A percentile compares a stretch with the other conserved stretches of the same genome.
Evolutionary conservation across 92 coral and sea anemone species (phyloP).

Genomic region (Porites rus): DNA sequence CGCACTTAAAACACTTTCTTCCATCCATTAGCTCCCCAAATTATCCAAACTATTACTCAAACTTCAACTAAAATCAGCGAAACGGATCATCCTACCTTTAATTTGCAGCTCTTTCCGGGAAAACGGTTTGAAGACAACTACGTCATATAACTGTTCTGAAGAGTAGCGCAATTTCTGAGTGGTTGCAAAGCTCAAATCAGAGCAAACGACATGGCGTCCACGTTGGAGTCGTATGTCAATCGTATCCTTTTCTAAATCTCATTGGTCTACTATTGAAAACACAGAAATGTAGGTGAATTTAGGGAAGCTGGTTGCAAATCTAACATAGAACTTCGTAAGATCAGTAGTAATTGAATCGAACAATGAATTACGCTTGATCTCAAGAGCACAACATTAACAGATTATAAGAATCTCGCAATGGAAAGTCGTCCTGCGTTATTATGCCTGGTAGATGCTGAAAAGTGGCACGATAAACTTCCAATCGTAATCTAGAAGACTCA

Average conservation of each 20-base stretch:
- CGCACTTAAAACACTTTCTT: conserved; percentile 90
- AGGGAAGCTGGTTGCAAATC: not conserved
- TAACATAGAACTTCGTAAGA: not conserved
- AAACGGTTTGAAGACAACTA: not conserved
- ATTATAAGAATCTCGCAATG: too few species aligned
- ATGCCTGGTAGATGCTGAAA: too few species aligned
- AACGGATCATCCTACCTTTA: not conserved
- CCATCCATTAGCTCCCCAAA: conserved; percentile 46
- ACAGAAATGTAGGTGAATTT: not conserved
- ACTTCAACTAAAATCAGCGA: not conserved
- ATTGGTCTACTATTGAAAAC: not conserved
- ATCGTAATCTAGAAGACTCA: too few species aligned
- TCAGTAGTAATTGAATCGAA: not conserved
- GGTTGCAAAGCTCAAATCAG: conserved; percentile 42
- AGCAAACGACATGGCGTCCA: conserved; percentile 94
- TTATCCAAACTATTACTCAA: not conserved
- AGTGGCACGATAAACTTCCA: too few species aligned
- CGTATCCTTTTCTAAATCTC: conserved; percentile 87
- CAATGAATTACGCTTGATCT: not conserved
- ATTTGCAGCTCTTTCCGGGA: not conserved
- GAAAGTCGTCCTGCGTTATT: too few species aligned
- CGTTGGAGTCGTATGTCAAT: conserved; percentile 97
- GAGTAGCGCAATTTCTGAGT: not conserved
- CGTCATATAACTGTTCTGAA: conserved; percentile 10
- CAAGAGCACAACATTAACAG: too few species aligned